phyloP scores from a whole-genome alignment of 1,140 invertebrate genomes.

The Macrobrachium nipponense region DNA sequence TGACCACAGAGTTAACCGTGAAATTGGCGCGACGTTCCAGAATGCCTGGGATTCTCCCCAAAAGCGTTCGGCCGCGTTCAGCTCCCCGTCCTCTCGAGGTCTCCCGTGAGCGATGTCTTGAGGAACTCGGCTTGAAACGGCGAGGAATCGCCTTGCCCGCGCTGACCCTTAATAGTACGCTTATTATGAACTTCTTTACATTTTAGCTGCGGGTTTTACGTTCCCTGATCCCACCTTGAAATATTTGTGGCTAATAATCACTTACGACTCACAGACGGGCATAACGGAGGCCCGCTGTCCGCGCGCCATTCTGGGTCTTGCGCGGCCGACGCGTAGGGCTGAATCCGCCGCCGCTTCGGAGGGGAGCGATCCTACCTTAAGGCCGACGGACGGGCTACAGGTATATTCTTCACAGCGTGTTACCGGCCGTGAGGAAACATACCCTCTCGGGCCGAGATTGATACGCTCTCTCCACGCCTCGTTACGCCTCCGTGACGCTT shows the following conservation, averaged over 20 bases:
- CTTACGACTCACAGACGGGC: slow-evolving; percentile 49
- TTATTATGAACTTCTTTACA: slow-evolving; percentile 62
- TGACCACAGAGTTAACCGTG: slow-evolving; percentile 59
- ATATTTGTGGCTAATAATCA: slow-evolving; percentile 60
- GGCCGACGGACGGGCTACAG: slow-evolving; percentile 34
- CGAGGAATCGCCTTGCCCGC: background rate
- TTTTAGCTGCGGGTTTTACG: slow-evolving; percentile 53
- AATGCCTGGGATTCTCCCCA: slow-evolving; percentile 36
- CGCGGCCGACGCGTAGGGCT: background rate
- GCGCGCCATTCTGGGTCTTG: background rate
- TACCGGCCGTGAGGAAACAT: slow-evolving; percentile 42
- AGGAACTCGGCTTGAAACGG: slow-evolving; percentile 10
- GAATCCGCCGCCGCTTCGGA: background rate
- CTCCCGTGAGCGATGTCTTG: too few relatives aligned
- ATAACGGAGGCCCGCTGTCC: background rate
- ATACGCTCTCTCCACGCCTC: background rate
- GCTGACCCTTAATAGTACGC: slow-evolving; percentile 57
- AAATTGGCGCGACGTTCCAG: slow-evolving; percentile 51
- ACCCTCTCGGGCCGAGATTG: slow-evolving; percentile 14
- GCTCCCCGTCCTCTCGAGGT: background rate
- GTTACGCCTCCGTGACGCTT: background rate
- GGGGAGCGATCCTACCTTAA: slow-evolving; percentile 2
- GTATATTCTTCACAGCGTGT: slow-evolving; percentile 47
- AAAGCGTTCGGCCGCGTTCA: slow-evolving; percentile 14
- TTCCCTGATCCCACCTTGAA: slow-evolving; percentile 52